Conservation (phyloP, 92 coral and sea anemone genomes). For the Ricordea florida region DNA sequence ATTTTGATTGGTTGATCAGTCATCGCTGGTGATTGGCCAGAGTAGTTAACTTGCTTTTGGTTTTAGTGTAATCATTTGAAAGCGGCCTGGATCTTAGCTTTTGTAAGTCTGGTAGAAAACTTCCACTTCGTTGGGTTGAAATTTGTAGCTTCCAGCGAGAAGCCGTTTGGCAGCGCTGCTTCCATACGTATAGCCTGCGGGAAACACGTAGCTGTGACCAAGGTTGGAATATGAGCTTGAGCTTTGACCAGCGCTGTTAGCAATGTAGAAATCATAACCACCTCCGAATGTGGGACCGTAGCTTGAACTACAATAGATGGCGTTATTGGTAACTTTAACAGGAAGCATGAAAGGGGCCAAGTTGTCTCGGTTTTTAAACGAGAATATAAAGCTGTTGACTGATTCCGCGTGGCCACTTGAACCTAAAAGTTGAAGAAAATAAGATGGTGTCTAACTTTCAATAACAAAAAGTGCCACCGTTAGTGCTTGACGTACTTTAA, state of each 20-base stretch:
- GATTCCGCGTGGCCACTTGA: conserved; percentile 61
- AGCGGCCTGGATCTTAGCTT: neutral
- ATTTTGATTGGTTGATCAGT: too few relatives aligned
- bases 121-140: conserved; percentile 72
- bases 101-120: conserved; percentile 59
- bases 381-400: conserved; percentile 64
- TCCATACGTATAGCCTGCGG: conserved; percentile 33
- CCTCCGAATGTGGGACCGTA: conserved; percentile 69
- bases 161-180: conserved; percentile 6
- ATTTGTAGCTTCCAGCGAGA: conserved; percentile 61
- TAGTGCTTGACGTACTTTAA: neutral
- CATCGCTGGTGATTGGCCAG: too few relatives aligned
- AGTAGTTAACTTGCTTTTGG: too few relatives aligned
- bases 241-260: conserved; percentile 51
- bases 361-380: conserved; percentile 55
- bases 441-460: neutral
- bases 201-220: conserved; percentile 45
- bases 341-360: conserved; percentile 61
- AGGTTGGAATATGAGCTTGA: conserved; percentile 45
- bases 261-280: conserved; percentile 62
- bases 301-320: conserved; percentile 54
- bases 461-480: neutral
- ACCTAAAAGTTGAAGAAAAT: conserved; percentile 11
- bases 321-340: conserved; percentile 4
- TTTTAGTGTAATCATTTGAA: too few relatives aligned